These are phyloP conservation scores for Gymnopithys bicolor DNA, from an alignment of 2,797 vertebrate species.

Conservation along the genomic window DNA sequence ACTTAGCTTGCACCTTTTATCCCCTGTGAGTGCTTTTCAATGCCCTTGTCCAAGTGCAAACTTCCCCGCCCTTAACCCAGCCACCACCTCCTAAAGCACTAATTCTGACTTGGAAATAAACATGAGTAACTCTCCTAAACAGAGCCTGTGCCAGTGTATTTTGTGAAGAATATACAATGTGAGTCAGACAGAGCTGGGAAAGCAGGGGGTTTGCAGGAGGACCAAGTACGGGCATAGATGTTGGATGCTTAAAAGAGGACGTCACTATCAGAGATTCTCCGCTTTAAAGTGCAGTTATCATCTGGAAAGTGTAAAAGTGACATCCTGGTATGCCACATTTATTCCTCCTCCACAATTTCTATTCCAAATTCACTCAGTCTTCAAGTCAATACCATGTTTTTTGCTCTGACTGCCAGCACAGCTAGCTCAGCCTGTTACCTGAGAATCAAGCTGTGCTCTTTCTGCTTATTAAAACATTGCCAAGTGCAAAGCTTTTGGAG, in stretches of 20 bases:
- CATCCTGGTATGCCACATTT: slow-evolving; percentile 54
- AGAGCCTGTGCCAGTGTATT: neutral
- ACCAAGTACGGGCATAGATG: neutral
- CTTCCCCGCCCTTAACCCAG: neutral
- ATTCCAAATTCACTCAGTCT: slow-evolving; percentile 62
- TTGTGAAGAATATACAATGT: neutral
- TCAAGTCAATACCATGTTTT: slow-evolving; percentile 60
- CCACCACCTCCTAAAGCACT: neutral
- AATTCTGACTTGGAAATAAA: slow-evolving; percentile 10
- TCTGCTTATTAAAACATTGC: slow-evolving; percentile 68
- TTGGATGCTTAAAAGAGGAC: slow-evolving; percentile 25
- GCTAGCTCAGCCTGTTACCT: slow-evolving; percentile 65
- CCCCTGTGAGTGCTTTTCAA: neutral
- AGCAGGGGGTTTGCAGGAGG: neutral
- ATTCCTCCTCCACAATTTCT: slow-evolving; percentile 62
- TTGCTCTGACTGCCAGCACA: slow-evolving; percentile 53
- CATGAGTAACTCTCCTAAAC: slow-evolving; percentile 14
- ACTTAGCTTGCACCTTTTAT: neutral
- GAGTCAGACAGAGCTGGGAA: slow-evolving; percentile 18
- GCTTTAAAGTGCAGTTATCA: slow-evolving; percentile 56
- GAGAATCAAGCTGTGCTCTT: slow-evolving; percentile 67
- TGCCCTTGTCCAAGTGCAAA: neutral
- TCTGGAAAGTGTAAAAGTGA: slow-evolving; percentile 60
- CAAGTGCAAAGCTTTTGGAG: slow-evolving; percentile 66
- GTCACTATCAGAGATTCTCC: slow-evolving; percentile 54